Conservation (phyloP, 2,888 invertebrate species). For the Steinernema scapterisci region DNA sequence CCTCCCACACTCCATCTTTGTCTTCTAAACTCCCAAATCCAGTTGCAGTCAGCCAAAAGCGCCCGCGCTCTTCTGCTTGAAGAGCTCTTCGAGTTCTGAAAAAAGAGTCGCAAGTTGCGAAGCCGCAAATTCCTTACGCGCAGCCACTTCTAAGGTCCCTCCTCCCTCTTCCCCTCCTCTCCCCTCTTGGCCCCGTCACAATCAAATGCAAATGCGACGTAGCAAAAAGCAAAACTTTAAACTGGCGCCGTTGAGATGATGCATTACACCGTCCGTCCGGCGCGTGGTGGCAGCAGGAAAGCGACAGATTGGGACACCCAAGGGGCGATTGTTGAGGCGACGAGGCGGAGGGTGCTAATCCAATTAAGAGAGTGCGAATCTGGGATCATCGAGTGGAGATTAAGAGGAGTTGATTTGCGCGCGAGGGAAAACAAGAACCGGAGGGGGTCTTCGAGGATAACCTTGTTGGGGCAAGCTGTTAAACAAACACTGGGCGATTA, state of each 20-base stretch:
- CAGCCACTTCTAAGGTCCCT: not conserved
- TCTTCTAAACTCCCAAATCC: too few species aligned
- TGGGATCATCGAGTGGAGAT: constrained; percentile 5
- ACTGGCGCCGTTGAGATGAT: constrained; percentile 10
- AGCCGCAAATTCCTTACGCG: not conserved
- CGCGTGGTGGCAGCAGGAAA: not conserved
- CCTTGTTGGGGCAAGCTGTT: constrained; percentile 6
- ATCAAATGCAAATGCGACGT: constrained; percentile 17
- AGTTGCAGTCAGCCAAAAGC: too few species aligned
- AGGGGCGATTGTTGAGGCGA: too few species aligned
- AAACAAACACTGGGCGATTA: constrained; percentile 19
- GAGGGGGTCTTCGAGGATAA: not conserved
- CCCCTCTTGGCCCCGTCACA: not conserved
- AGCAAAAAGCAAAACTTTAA: constrained; percentile 19
- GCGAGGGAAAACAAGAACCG: not conserved
- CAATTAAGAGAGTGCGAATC: constrained; percentile 28
- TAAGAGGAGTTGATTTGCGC: not conserved
- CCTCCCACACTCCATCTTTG: too few species aligned
- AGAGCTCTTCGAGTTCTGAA: not conserved
- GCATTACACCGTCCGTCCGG: not conserved
- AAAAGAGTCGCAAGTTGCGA: constrained; percentile 19
- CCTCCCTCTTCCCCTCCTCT: not conserved
- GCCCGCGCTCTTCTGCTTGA: too few species aligned
- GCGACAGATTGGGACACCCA: not conserved
- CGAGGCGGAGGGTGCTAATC: constrained; percentile 7